Evolutionary conservation across 2,113 vertebrate genomes (phyloP).

Genomic region (Chlorocebus sabaeus): DNA sequence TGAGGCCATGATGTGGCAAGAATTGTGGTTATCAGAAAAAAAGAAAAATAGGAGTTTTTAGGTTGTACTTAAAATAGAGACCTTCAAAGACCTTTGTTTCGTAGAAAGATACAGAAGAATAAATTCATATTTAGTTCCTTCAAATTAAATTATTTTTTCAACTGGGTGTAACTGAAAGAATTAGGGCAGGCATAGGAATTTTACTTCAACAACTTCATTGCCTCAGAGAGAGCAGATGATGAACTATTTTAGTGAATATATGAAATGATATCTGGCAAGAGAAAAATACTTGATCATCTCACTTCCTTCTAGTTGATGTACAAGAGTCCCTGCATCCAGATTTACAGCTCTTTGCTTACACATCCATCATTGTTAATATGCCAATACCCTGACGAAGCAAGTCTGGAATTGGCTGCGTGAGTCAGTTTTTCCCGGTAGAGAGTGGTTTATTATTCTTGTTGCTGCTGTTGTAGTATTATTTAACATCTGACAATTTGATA

Average conservation of each 20-base stretch:
- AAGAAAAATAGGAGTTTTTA: neutral
- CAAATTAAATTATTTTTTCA: conserved; percentile 35
- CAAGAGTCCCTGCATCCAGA: neutral
- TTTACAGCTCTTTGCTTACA: neutral
- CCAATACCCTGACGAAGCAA: neutral
- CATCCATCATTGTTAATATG: conserved; percentile 41
- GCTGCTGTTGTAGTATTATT: neutral
- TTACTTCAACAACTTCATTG: neutral
- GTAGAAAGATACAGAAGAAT: neutral
- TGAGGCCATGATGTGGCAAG: neutral
- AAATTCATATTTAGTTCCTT: conserved; percentile 29
- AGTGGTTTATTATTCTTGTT: neutral
- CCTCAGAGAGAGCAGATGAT: neutral
- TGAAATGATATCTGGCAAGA: neutral
- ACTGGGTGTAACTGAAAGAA: neutral
- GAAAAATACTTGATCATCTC: neutral
- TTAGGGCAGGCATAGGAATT: neutral
- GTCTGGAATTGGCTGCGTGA: neutral
- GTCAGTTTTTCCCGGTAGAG: neutral
- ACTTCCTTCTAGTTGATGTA: neutral
- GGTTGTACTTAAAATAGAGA: neutral
- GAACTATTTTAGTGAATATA: neutral
- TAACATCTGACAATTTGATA: neutral
- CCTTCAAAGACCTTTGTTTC: neutral
- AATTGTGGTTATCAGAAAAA: neutral